Conservation (phyloP, 2,888 invertebrate species). For the Leptodirus hochenwartii region DNA sequence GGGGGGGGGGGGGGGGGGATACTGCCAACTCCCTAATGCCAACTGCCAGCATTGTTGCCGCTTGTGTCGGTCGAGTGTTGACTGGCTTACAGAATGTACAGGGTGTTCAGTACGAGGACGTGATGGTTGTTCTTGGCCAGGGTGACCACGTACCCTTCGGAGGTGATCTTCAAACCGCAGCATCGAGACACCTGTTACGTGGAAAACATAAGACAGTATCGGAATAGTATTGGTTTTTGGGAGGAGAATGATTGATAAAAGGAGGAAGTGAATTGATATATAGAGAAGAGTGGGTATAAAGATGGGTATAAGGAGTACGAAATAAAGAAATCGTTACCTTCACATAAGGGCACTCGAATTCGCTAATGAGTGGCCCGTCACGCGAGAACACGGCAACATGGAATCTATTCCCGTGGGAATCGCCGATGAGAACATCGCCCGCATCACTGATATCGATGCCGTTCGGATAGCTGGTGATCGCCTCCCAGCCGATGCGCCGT, state of each 20-base stretch:
- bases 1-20: background rate
- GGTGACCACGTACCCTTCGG: conserved; percentile 90
- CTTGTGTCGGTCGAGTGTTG: background rate
- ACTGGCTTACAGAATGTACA: conserved; percentile 59
- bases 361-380: conserved; percentile 70
- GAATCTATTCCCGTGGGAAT: conserved; percentile 94
- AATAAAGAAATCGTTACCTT: conserved; percentile 70
- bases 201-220: background rate
- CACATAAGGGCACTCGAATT: conserved; percentile 94
- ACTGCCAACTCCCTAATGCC: no score
- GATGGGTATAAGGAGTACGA: no score
- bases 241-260: no score
- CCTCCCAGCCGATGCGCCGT: conserved; percentile 88
- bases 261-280: no score
- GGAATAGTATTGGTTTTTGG: no score
- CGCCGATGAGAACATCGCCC: conserved; percentile 90
- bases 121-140: conserved; percentile 98
- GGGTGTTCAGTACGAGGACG: conserved; percentile 87
- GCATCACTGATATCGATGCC: conserved; percentile 96
- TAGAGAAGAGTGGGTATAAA: no score
- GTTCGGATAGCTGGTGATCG: conserved; percentile 91
- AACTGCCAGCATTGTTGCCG: background rate
- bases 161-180: conserved; percentile 93
- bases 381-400: conserved; percentile 91
- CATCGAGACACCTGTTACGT: conserved; percentile 81